These are phyloP conservation scores for Drosophila birchii DNA, from an alignment of 2,888 invertebrate genomes.

Conservation along the genomic window DNA sequence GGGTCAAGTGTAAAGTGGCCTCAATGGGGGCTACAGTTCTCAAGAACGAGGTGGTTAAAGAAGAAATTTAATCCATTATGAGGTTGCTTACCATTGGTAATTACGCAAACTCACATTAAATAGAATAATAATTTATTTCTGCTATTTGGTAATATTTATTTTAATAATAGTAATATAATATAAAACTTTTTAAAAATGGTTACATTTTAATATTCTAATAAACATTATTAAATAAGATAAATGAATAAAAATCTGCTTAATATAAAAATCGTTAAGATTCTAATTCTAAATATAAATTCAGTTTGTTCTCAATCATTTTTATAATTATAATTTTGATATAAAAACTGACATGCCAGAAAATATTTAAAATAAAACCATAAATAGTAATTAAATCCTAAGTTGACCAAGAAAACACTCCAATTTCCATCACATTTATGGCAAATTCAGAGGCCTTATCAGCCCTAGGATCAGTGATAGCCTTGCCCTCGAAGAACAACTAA, in stretches of 20 bases:
- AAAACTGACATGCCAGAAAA: not conserved
- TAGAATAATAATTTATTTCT: not conserved
- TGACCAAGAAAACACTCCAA: not conserved
- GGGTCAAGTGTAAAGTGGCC: constrained; percentile 24
- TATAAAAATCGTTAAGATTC: not conserved
- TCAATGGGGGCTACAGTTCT: not conserved
- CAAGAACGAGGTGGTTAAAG: not conserved
- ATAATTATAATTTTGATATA: not conserved
- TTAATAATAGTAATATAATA: too few species aligned
- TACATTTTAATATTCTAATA: not conserved
- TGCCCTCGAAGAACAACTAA: constrained; percentile 31
- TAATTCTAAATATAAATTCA: not conserved
- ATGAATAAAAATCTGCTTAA: not conserved
- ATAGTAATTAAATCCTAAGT: not conserved
- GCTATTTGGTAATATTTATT: not conserved
- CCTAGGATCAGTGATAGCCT: constrained; percentile 23
- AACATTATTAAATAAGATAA: not conserved
- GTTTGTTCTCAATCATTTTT: not conserved
- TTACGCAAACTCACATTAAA: not conserved
- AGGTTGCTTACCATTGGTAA: not conserved
- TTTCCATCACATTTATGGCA: constrained; percentile 12
- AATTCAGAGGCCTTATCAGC: constrained; percentile 21
- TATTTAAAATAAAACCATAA: not conserved
- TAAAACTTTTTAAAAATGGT: too few species aligned
- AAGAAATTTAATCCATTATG: not conserved